These are phyloP conservation scores for Thomomys bottae DNA, from an alignment of 2,113 vertebrate genomes.

Conservation along the genomic window DNA sequence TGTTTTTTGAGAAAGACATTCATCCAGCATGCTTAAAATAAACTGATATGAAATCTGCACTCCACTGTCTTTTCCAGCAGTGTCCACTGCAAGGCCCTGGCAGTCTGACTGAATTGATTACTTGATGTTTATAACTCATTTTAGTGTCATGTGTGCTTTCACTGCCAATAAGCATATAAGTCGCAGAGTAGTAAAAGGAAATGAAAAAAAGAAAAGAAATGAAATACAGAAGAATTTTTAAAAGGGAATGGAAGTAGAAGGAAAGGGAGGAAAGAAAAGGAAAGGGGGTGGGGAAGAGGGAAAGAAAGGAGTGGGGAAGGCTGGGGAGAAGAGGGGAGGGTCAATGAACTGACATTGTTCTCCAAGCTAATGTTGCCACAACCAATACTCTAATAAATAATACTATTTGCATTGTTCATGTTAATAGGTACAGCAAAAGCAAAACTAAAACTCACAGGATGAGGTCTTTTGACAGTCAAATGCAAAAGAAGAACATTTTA, in stretches of 20 bases:
- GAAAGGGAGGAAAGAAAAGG: no score
- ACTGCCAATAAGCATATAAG: background rate
- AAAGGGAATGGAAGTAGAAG: no score
- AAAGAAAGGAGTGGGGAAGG: no score
- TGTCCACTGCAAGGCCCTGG: background rate
- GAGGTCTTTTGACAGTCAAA: background rate
- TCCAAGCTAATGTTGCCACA: background rate
- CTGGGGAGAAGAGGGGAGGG: no score
- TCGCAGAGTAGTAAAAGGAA: background rate
- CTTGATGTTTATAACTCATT: background rate
- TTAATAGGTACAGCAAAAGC: background rate
- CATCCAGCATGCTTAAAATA: background rate
- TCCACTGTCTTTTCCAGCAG: background rate
- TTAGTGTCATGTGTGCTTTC: background rate
- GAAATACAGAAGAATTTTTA: no score
- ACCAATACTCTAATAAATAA: background rate
- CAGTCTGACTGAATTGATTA: background rate
- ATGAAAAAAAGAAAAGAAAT: no score
- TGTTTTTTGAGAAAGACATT: background rate
- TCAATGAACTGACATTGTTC: background rate
- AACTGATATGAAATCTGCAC: background rate
- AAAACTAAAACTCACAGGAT: background rate
- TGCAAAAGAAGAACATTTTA: background rate
- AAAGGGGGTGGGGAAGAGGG: no score
- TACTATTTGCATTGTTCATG: background rate